Evolutionary conservation across 1,140 invertebrate genomes (phyloP).

Genomic region (Catajapyx aquilonaris): DNA sequence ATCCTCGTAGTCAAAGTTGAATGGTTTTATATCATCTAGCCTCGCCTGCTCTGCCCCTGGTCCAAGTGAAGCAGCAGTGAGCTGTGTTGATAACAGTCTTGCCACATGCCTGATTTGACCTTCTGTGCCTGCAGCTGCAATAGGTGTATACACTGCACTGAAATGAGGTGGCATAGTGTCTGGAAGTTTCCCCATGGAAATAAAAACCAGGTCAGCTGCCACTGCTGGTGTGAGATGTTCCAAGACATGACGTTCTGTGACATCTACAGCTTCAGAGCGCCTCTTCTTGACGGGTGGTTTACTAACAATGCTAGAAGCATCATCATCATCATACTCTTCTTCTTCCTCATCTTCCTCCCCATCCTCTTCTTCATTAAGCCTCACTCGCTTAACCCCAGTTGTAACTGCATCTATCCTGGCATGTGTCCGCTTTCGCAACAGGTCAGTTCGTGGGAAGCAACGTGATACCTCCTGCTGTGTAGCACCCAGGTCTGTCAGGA

Average conservation of each 20-base stretch:
- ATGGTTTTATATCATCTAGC: constrained; percentile 9
- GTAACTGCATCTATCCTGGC: no score
- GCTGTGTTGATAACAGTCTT: constrained; percentile 51
- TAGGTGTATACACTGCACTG: constrained; percentile 73
- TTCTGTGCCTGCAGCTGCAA: constrained; percentile 59
- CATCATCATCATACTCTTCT: no score
- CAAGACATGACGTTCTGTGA: constrained; percentile 33
- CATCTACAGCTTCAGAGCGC: no score
- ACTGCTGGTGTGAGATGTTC: constrained; percentile 39
- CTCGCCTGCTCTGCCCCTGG: constrained; percentile 34
- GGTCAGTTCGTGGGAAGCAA: no score
- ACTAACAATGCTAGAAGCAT: no score
- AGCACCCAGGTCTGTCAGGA: constrained; percentile 77
- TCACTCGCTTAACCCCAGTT: no score
- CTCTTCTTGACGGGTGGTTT: no score
- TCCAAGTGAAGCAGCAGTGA: constrained; percentile 49
- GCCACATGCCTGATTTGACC: constrained; percentile 54
- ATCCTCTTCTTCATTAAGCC: no score
- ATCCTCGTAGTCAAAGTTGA: no score
- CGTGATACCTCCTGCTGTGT: constrained; percentile 56
- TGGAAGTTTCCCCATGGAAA: constrained; percentile 46
- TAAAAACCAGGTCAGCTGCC: constrained; percentile 35
- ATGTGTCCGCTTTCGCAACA: no score
- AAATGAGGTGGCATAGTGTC: constrained; percentile 67
- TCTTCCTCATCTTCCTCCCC: no score